Base-by-base conservation (phyloP, 2,113 vertebrate genomes). In the Chionis minor region DNA sequence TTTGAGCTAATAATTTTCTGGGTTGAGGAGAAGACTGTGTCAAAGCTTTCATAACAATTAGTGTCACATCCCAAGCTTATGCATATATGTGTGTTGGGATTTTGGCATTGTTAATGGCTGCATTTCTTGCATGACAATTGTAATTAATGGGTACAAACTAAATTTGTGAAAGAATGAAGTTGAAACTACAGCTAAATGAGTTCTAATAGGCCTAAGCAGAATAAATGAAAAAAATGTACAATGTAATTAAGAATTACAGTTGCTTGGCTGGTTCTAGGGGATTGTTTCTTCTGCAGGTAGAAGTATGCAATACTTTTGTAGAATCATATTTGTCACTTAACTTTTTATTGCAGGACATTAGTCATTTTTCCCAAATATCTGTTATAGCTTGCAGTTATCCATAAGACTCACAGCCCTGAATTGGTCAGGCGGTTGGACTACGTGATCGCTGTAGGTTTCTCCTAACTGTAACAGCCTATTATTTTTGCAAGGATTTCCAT, bases 191-290 rank as follows among this genome's bases (percentile, higher is more conserved):
- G 45, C 45, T 95, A 97, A 95, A 90, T 95, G 84, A 96, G 19
- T 83, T 85, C 63, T 97, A 92, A 92, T 74, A 84, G 42, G 77
- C n/a, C 72, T 93, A 91, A 95, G 40, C 32, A 96, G 75, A 94
- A 83, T 32, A 96, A 86, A 88, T 69, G 35, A 84, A 91, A 93
- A 96, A 81, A n/a, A 35, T 79, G 40, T 88, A 79, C 75, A 93
- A 33, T 75, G 33, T 94, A 96, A 94, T 95, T 97, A 97, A 96
- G 93, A 97, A 94, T 94, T 94, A 86, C 47, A 88, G 42, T 84
- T 92, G 44, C 45, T 96, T 96, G 80, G 71, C n/a, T 88, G 45
- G 23, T 85, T 97, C 54, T 87, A 92, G 74, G 74, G 93, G 75
- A 94, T 97, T 90, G 35, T 90, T 97, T 93, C 67, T 95, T 84